These are phyloP conservation scores for Opisthocomus hoazin DNA, from an alignment of 2,113 vertebrate species.

Conservation along the genomic window DNA sequence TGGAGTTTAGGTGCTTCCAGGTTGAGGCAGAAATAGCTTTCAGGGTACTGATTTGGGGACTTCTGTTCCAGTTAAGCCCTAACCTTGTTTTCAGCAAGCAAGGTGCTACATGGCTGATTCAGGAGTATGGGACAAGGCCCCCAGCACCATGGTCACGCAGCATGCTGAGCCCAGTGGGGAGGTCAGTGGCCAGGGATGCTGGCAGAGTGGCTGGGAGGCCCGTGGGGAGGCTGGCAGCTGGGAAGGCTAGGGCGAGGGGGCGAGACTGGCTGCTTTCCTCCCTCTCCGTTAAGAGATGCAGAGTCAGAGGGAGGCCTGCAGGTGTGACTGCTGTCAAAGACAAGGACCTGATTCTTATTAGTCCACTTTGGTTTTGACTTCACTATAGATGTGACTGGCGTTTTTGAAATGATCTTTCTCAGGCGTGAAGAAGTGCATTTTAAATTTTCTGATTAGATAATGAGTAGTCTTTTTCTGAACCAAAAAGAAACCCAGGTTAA, in stretches of 20 bases:
- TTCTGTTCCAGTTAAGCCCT: not conserved
- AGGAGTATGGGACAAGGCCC: fast-evolving
- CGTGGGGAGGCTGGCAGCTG: not conserved
- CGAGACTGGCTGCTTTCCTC: not conserved
- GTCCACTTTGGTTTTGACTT: not conserved
- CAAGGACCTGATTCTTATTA: not conserved
- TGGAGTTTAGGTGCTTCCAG: not conserved
- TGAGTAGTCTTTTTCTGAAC: slow-evolving; percentile 11
- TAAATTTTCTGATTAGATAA: slow-evolving; percentile 28
- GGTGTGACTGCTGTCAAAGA: not conserved
- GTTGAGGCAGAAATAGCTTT: not conserved
- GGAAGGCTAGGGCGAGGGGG: not conserved
- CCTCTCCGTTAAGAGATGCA: not conserved
- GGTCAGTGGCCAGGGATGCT: not conserved
- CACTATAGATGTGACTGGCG: not conserved
- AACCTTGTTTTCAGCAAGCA: not conserved
- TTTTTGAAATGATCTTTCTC: not conserved
- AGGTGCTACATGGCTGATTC: not conserved
- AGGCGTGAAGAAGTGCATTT: not conserved
- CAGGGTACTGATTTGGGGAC: not conserved
- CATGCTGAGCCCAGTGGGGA: not conserved
- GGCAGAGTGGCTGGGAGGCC: not conserved
- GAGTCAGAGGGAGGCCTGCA: not conserved
- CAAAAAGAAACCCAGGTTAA: slow-evolving; percentile 30
- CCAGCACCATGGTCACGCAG: fast-evolving